These are phyloP conservation scores for Aix galericulata DNA, from an alignment of 2,113 vertebrate species.

Conservation along the genomic window DNA sequence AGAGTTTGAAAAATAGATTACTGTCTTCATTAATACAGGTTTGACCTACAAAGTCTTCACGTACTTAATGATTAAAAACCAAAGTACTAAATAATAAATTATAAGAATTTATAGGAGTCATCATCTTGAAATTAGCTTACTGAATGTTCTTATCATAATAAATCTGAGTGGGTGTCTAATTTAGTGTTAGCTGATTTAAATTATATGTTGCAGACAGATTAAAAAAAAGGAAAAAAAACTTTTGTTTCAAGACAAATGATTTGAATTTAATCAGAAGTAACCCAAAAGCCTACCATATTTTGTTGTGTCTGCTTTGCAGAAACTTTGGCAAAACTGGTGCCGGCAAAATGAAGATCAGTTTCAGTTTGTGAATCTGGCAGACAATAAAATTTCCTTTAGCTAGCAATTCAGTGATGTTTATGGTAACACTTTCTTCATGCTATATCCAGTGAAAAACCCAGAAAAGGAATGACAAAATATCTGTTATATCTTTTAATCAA, in stretches of 20 bases:
- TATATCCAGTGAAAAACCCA: neutral
- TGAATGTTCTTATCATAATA: conserved; percentile 90
- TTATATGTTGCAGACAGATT: conserved; percentile 82
- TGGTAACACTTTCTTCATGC: conserved; percentile 10
- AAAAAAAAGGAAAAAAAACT: conserved; percentile 68
- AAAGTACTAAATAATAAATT: conserved; percentile 92
- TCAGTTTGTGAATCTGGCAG: conserved; percentile 68
- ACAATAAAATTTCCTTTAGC: conserved; percentile 44
- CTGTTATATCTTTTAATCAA: neutral
- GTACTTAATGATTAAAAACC: conserved; percentile 88
- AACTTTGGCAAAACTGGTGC: conserved; percentile 58
- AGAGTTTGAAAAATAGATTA: conserved; percentile 87
- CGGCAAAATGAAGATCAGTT: conserved; percentile 54
- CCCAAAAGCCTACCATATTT: conserved; percentile 53
- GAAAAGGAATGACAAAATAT: neutral
- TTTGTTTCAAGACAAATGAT: conserved; percentile 86
- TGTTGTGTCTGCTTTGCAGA: conserved; percentile 33
- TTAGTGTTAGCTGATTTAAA: conserved; percentile 88
- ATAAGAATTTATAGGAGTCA: conserved; percentile 90
- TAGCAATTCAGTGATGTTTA: conserved; percentile 32
- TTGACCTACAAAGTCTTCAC: conserved; percentile 90
- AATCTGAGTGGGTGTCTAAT: conserved; percentile 86
- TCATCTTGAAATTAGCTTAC: conserved; percentile 90
- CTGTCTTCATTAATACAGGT: conserved; percentile 88
- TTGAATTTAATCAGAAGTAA: conserved; percentile 84